Base-by-base conservation (phyloP, 2,888 invertebrate species). In the Eupithecia subfuscata region DNA sequence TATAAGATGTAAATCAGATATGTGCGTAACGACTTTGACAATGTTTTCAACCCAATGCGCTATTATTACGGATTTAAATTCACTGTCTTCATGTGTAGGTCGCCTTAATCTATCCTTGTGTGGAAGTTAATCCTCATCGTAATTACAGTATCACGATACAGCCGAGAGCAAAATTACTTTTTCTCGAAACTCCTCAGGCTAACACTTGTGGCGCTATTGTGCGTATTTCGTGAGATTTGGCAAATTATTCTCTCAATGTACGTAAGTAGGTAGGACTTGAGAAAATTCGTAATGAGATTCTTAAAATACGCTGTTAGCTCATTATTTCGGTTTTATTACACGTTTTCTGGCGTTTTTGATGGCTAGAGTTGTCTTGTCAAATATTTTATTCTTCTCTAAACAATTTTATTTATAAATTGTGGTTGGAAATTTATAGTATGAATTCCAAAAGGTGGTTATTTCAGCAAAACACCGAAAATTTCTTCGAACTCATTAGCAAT, bases 71-170 rank as follows among this genome's bases (percentile, higher is more conserved):
- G 22, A 56, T 56, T 12, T 25, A 60, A 60, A 25, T 14, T 60
- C 14, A 60, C 60, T 60, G 14, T 60, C 25, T 25, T 60, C 60
- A 25, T 60, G 25, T 60, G 60, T 25, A 22, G 12, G 12, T 25
- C 25, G 25, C 60, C 56, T 12, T 14, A 60, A 25, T 34, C 64
- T 63, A 30, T 1, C 14, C 30, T 11, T 2, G 63, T 7, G 30
- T 30, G 63, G 25, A 64, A 64, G 34, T 64, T 64, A 64, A 34
- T 64, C 18, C 34, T 18, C 30, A 30, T 64, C 64, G 18, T 34
- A 64, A 64, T 64, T 64, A 64, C 64, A 64, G 64, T 63, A 64
- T 16, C 30, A 63, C 64, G 34, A 18, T 34, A 64, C 64, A 64
- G 64, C 22, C 43, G 16, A 34, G 40, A 40, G 14, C 11, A 43